phyloP scores from a whole-genome alignment of 2,113 vertebrate species.

The Podarcis cretensis region DNA sequence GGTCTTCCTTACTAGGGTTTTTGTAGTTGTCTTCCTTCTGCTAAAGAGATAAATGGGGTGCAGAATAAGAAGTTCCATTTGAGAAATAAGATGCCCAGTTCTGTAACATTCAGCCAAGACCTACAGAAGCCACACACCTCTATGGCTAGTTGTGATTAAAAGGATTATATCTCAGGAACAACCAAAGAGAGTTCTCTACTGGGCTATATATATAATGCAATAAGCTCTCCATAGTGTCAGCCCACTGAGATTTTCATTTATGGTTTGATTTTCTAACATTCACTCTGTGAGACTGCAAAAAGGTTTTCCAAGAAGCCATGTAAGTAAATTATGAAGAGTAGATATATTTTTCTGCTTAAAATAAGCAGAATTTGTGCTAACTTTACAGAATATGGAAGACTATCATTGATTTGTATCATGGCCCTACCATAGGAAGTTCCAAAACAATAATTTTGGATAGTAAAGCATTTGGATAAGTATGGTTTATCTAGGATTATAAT shows the following conservation, averaged over 20 bases:
- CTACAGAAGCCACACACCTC: not conserved
- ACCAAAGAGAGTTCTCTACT: not conserved
- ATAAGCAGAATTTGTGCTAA: not conserved
- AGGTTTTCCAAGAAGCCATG: not conserved
- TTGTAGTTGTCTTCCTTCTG: not conserved
- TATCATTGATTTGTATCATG: not conserved
- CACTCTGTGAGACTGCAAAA: not conserved
- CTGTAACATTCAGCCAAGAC: not conserved
- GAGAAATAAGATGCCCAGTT: not conserved
- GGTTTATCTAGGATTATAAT: not conserved
- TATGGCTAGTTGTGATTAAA: not conserved
- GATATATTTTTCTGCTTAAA: not conserved
- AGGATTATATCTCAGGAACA: not conserved
- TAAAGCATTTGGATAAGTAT: not conserved
- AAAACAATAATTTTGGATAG: not conserved
- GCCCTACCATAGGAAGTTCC: not conserved
- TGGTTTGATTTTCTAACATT: not conserved
- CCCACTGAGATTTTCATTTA: not conserved
- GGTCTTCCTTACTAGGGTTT: not conserved
- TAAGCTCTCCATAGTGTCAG: not conserved
- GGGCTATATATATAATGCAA: not conserved
- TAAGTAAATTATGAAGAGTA: not conserved
- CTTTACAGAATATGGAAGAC: not conserved
- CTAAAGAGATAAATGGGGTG: not conserved
- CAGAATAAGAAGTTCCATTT: not conserved